A percentile compares a stretch with the other conserved stretches of the same genome.
Conservation (phyloP, 2,888 invertebrate genomes). For the Pimpla rufipes region DNA sequence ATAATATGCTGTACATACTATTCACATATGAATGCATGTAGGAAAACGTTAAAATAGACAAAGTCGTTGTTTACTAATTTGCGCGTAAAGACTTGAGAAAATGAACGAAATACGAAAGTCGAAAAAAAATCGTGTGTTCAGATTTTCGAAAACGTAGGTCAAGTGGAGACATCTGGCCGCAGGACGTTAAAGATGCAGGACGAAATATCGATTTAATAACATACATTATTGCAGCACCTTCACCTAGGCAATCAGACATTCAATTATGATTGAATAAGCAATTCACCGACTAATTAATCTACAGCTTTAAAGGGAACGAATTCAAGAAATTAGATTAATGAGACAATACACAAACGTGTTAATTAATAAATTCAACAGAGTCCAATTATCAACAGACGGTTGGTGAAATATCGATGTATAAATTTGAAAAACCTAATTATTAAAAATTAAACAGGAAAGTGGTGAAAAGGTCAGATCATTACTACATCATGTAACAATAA, state of each 20-base stretch:
- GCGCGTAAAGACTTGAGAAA: too few relatives aligned
- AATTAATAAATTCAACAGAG: too few relatives aligned
- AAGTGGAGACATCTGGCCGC: conserved; percentile 6
- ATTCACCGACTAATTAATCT: background rate
- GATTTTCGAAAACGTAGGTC: background rate
- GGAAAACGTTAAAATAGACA: too few relatives aligned
- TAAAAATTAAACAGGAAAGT: conserved; percentile 4
- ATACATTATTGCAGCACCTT: background rate
- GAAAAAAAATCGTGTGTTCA: too few relatives aligned
- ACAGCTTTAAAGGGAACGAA: background rate
- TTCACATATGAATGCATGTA: too few relatives aligned
- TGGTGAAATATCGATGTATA: too few relatives aligned
- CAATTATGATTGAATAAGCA: background rate
- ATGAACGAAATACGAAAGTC: too few relatives aligned
- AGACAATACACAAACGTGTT: background rate
- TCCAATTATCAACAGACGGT: background rate
- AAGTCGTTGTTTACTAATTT: too few relatives aligned
- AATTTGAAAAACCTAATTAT: background rate
- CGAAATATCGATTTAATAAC: conserved; percentile 1
- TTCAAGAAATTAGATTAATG: background rate
- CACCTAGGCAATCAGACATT: background rate
- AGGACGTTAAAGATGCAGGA: background rate
- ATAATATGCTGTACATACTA: background rate
- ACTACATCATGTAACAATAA: conserved; percentile 77
- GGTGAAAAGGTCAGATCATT: conserved; percentile 10